Percentiles rank a stretch among this genome's conserved stretches.
Conservation (phyloP, 2,888 invertebrate species). For the Listrodromus nycthemerus region DNA sequence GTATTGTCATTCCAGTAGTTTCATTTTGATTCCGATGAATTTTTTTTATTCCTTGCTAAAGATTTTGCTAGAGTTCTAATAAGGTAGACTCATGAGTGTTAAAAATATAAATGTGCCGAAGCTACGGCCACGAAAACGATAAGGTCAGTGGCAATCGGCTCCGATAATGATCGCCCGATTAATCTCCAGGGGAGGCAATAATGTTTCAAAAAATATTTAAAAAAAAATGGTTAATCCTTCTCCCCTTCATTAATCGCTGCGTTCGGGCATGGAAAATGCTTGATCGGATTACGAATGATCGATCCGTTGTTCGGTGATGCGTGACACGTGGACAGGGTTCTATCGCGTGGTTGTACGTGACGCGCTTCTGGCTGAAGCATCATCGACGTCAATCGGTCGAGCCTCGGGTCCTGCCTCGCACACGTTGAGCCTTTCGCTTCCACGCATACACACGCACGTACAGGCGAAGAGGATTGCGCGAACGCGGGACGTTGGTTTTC, state of each 20-base stretch:
- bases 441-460: neutral
- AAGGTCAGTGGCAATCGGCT: neutral
- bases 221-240: conserved; percentile 4
- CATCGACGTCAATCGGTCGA: conserved; percentile 32
- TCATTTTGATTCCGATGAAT: too few relatives aligned
- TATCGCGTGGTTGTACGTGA: conserved; percentile 33
- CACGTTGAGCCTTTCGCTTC: neutral
- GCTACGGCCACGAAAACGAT: neutral
- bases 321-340: conserved; percentile 32
- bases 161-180: neutral
- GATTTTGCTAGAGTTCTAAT: too few relatives aligned
- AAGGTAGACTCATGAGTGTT: too few relatives aligned
- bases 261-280: conserved; percentile 29
- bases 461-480: conserved; percentile 22
- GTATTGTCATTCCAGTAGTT: too few relatives aligned
- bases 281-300: conserved; percentile 58
- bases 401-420: neutral
- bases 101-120: too few relatives aligned
- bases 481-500: conserved; percentile 61
- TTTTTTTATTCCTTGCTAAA: too few relatives aligned
- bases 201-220: neutral
- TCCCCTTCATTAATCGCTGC: conserved; percentile 31
- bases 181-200: neutral
- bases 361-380: conserved; percentile 27
- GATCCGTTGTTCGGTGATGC: conserved; percentile 41